Base-by-base conservation (phyloP, 2,888 invertebrate genomes). In the Chaetogeoica ovagalla region DNA sequence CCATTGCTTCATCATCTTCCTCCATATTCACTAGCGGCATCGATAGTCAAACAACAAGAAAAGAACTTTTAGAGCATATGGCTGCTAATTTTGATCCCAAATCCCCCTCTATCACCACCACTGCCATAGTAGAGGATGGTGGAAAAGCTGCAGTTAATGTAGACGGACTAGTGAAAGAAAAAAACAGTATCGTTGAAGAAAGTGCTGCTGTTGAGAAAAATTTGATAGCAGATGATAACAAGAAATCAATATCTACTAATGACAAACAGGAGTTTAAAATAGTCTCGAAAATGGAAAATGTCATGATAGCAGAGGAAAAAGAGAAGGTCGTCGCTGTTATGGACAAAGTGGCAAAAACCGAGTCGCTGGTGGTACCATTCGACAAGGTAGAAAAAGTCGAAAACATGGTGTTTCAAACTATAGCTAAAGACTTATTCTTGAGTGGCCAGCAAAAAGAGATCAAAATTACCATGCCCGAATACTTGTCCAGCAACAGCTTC, bases 21-120 rank as follows among this genome's bases (percentile, higher is more conserved):
- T 69, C 77, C 21, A 71, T 65, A 39, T 79, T 71, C 43, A 79
- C 15, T 8, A 79, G 23, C 1, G 13, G n/a, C 55, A 65, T 48
- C 39, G 60, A 63, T 71, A 79, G 71, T 79, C 70, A 79, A 63
- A 57, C 63, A 19, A 79, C 13, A 48, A 48, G 57, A 79, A 71
- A 79, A 63, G 71, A 71, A 21, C 71, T 79, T 57, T 55, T 79
- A 15, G 79, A 71, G n/a, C 55, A 15, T 4, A 79, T 79, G 79
- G 79, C 79, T 0, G 57, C 19, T 0, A 79, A 63, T 71, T 79
- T 79, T 43, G 79, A 70, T 39, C 62, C 21, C 6, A 79, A 62
- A 62, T 19, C 19, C 7, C n/a, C 57, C 7, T 8, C 57, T 1
- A 7, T 15, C 48, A 48, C 37, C 11, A 48, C 48, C 23, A 48